Evolutionary conservation across 2,888 invertebrate species (phyloP).

Genomic region (Acronicta psi): DNA sequence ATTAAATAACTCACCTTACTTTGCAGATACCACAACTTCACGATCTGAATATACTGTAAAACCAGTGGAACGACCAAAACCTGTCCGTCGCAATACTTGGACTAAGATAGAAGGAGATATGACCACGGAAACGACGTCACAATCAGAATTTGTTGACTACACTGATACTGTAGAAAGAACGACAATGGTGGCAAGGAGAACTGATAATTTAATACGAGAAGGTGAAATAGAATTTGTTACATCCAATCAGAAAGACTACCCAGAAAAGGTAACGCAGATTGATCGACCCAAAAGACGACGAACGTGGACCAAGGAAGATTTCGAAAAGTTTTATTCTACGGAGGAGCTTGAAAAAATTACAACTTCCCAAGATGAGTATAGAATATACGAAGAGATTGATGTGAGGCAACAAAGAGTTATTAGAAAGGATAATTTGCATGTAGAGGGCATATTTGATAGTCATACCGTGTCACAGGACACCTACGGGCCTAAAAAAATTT

Average conservation of each 20-base stretch:
- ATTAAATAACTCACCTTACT: constrained; percentile 17
- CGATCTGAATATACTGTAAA: constrained; percentile 92
- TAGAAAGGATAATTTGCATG: constrained; percentile 84
- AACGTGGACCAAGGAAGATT: constrained; percentile 93
- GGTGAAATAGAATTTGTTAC: constrained; percentile 92
- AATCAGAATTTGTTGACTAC: constrained; percentile 91
- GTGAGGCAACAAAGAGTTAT: constrained; percentile 79
- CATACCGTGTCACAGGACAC: constrained; percentile 78
- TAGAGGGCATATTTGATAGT: constrained; percentile 86
- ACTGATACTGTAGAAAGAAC: constrained; percentile 89
- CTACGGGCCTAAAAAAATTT: constrained; percentile 71
- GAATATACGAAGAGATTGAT: constrained; percentile 89
- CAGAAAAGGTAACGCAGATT: constrained; percentile 88
- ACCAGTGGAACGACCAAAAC: constrained; percentile 90
- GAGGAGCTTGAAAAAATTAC: constrained; percentile 88
- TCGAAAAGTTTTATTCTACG: constrained; percentile 91
- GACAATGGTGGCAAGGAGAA: constrained; percentile 88
- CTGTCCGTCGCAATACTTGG: constrained; percentile 93
- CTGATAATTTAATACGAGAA: constrained; percentile 91
- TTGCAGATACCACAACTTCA: constrained; percentile 92
- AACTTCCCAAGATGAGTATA: constrained; percentile 91
- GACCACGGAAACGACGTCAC: constrained; percentile 91
- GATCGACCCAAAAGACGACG: constrained; percentile 90
- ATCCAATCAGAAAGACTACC: constrained; percentile 90
- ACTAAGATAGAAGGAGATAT: constrained; percentile 94